Conservation (phyloP, 1,140 invertebrate genomes). For the Holotrichia oblita region DNA sequence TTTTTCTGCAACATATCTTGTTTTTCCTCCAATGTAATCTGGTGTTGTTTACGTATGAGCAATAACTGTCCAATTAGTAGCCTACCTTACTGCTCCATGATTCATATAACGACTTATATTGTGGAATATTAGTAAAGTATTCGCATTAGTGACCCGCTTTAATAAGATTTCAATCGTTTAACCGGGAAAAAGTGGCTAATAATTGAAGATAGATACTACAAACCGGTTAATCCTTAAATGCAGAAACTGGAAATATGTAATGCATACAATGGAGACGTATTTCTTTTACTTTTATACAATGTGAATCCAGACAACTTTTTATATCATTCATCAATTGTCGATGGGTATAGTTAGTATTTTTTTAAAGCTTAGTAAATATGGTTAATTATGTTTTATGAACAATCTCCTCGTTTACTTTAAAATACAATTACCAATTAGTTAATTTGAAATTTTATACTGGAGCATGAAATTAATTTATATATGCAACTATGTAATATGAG, state of each 20-base stretch:
- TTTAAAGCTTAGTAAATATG: too few relatives aligned
- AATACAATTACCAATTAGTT: too few relatives aligned
- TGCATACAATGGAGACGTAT: slow-evolving; percentile 6
- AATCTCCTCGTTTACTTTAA: too few relatives aligned
- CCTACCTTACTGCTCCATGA: slow-evolving; percentile 15
- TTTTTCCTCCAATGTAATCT: not conserved
- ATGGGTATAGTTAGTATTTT: not conserved
- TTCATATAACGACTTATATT: slow-evolving; percentile 13
- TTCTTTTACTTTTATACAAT: slow-evolving; percentile 14
- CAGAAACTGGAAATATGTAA: slow-evolving; percentile 7
- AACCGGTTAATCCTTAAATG: slow-evolving; percentile 21
- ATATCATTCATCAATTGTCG: not conserved
- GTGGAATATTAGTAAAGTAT: slow-evolving; percentile 26
- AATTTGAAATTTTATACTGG: too few relatives aligned
- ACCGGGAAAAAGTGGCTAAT: not conserved
- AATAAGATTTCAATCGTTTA: slow-evolving; percentile 29
- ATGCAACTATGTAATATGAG: too few relatives aligned
- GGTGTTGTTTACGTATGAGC: slow-evolving; percentile 20
- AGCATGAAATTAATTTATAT: too few relatives aligned
- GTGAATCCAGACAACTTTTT: not conserved
- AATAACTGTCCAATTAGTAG: slow-evolving; percentile 32
- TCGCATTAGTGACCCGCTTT: slow-evolving; percentile 31
- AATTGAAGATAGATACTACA: slow-evolving; percentile 13
- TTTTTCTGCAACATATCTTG: slow-evolving; percentile 9
- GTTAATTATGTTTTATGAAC: too few relatives aligned